These are phyloP conservation scores for Limenitis camilla DNA, from an alignment of 2,888 invertebrate species.

Conservation along the genomic window DNA sequence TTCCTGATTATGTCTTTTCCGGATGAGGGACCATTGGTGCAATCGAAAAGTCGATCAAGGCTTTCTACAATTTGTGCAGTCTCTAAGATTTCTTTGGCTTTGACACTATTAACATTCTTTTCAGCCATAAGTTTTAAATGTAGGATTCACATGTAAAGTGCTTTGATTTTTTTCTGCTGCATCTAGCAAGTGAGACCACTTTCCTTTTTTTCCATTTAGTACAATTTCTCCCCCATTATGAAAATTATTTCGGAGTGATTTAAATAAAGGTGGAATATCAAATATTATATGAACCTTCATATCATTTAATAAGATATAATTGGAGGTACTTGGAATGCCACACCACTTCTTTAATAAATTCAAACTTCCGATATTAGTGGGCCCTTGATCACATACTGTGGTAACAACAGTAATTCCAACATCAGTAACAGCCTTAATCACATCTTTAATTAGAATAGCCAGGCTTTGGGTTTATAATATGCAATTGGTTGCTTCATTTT, in stretches of 20 bases:
- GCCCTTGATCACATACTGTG: neutral
- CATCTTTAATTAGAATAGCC: conserved; percentile 12
- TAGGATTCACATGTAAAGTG: neutral
- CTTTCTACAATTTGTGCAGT: conserved; percentile 14
- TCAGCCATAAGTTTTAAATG: conserved; percentile 16
- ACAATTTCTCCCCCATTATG: no score
- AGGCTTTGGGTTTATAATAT: conserved; percentile 20
- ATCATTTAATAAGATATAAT: neutral
- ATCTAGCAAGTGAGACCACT: conserved; percentile 2
- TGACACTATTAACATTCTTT: neutral
- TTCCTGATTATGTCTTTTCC: conserved; percentile 10
- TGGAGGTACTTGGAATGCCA: neutral
- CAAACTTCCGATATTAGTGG: neutral
- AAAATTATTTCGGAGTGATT: conserved; percentile 7
- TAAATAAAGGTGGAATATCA: conserved; percentile 4
- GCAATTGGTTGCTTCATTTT: conserved; percentile 27
- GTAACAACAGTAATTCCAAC: neutral
- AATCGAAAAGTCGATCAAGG: conserved; percentile 19
- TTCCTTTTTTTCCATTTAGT: neutral
- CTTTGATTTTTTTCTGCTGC: conserved; percentile 1
- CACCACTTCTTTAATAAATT: neutral
- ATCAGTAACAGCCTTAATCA: neutral
- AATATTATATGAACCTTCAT: conserved; percentile 1
- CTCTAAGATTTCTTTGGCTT: conserved; percentile 2
- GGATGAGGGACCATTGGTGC: conserved; percentile 19